Percentiles rank a stretch among this genome's conserved stretches.
These are phyloP conservation scores for Stenodema calcarata DNA, from an alignment of 2,888 invertebrate genomes.

Conservation along the genomic window DNA sequence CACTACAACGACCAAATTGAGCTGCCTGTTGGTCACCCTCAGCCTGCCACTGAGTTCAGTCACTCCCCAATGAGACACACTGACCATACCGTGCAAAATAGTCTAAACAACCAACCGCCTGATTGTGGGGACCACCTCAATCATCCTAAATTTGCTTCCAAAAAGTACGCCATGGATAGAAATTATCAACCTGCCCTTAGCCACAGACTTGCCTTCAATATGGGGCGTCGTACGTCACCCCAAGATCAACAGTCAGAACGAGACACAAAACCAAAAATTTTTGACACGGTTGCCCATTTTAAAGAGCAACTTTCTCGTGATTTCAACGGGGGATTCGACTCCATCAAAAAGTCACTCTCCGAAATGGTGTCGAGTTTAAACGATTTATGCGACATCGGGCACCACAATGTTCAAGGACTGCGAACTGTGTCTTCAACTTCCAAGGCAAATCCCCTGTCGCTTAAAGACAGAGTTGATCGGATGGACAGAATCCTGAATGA, in stretches of 20 bases:
- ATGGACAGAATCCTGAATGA: conserved; percentile 20
- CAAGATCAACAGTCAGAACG: background rate
- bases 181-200: background rate
- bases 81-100: background rate
- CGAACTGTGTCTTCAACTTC: conserved; percentile 16
- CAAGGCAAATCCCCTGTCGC: background rate
- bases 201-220: conserved; percentile 10
- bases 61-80: background rate
- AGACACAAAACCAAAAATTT: background rate
- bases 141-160: background rate
- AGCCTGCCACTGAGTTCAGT: background rate
- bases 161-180: background rate
- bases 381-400: conserved; percentile 33
- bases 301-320: conserved; percentile 26
- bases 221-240: background rate
- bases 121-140: background rate
- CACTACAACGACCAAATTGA: background rate
- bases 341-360: conserved; percentile 22
- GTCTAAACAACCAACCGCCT: background rate
- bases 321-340: conserved; percentile 5
- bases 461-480: background rate
- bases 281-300: conserved; percentile 28
- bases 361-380: conserved; percentile 22
- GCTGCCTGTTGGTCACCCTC: background rate
- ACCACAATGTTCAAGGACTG: background rate